A percentile compares a stretch with the other conserved stretches of the same genome.
phyloP scores from a whole-genome alignment of 2,797 vertebrate genomes.

The Echiichthys vipera region DNA sequence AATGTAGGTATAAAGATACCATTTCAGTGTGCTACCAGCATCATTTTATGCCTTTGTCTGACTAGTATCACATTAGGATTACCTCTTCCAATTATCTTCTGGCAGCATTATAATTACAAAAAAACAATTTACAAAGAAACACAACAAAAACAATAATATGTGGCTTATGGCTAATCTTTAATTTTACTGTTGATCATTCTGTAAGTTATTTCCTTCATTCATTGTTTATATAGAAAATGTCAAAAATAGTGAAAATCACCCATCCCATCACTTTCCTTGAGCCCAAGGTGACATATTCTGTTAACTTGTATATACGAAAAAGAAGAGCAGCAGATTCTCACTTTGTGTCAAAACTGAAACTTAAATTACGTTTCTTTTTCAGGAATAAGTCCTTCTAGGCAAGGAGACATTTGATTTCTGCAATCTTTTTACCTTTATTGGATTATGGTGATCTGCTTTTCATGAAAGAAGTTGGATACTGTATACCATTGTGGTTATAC shows the following conservation, averaged over 20 bases:
- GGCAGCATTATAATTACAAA: conserved; percentile 17
- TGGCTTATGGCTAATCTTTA: background rate
- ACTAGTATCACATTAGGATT: conserved; percentile 28
- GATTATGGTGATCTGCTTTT: too few relatives aligned
- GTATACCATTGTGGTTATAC: too few relatives aligned
- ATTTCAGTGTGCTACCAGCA: conserved; percentile 1
- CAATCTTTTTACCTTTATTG: too few relatives aligned
- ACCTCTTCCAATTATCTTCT: conserved; percentile 25
- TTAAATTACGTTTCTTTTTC: too few relatives aligned
- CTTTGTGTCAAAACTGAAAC: background rate
- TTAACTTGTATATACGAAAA: too few relatives aligned
- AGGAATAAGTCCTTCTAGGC: too few relatives aligned
- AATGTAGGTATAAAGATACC: background rate
- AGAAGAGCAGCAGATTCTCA: too few relatives aligned
- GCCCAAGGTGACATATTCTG: background rate
- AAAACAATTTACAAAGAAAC: conserved; percentile 8
- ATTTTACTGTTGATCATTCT: background rate
- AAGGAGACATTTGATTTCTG: too few relatives aligned
- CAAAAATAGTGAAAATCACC: background rate
- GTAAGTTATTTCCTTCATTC: background rate
- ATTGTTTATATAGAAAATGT: background rate
- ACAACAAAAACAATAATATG: conserved; percentile 7
- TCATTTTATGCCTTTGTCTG: conserved; percentile 4
- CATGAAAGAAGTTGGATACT: too few relatives aligned
- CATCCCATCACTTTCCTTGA: background rate